phyloP scores from a whole-genome alignment of 2,113 vertebrate genomes.

The Anguilla rostrata region DNA sequence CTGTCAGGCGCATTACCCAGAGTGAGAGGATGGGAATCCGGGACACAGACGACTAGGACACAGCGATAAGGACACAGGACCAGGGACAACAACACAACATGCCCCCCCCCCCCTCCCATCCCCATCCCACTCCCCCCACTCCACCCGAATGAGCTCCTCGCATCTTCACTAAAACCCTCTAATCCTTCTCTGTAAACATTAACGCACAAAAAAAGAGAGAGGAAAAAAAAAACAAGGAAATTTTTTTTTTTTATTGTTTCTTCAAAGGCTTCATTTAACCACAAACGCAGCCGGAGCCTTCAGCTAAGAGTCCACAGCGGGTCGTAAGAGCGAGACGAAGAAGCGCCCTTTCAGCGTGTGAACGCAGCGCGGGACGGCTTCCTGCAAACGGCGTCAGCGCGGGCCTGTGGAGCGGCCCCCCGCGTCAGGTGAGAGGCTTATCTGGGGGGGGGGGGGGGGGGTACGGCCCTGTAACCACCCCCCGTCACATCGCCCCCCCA shows the following conservation, averaged over 20 bases:
- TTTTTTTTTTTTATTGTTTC: background rate
- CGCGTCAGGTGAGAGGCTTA: background rate
- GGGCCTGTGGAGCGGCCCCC: background rate
- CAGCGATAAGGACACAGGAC: background rate
- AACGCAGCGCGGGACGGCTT: background rate
- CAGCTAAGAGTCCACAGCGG: background rate
- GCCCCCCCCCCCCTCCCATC: background rate
- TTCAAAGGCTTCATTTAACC: background rate
- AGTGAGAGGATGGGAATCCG: background rate
- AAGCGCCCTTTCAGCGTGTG: background rate
- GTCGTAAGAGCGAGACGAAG: background rate
- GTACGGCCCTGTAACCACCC: background rate
- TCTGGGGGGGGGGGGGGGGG: background rate
- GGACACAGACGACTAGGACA: background rate
- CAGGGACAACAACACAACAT: background rate
- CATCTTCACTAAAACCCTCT: background rate
- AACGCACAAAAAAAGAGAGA: background rate
- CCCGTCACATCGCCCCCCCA: too few relatives aligned
- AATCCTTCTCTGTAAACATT: background rate
- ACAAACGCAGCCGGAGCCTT: background rate
- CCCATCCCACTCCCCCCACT: background rate
- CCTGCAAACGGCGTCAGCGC: background rate
- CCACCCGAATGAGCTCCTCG: background rate
- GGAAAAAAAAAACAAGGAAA: background rate
- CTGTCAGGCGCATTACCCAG: background rate